Base-by-base conservation (phyloP, 2,888 invertebrate genomes). In the Cloeon dipterum region DNA sequence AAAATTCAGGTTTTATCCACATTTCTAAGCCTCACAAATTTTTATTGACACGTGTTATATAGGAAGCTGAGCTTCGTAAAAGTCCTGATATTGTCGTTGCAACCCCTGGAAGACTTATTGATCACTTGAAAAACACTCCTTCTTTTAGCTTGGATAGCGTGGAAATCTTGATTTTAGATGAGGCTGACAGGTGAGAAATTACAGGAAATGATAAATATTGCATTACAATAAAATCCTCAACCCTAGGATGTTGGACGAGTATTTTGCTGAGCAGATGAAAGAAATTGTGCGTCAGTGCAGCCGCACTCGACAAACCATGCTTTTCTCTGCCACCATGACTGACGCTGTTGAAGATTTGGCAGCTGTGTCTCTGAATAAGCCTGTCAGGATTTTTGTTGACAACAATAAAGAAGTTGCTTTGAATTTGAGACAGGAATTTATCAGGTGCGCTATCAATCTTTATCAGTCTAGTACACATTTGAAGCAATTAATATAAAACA, bases 321-420 rank as follows among this genome's bases (percentile, higher is more conserved):
- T 98, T 40, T 96, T 96, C 62, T 96, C 96, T 0, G 98, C 98
- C 23, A 98, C 98, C 11, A 96, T 98, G 94, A 91, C 91, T n/a
- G 94, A 94, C 38, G 75, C 85, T 57, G 94, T 94, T 0, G 78
- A 88, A 56, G 91, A 91, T 56, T 61, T 98, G 38, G 93, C 89
- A 0, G 74, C 88, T 0, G 83, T 98, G 2, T 93, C 94, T 0
- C 62, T 98, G 19, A 72, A 76, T 43, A 83, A 85, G 47, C 96
- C 98, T 0, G 81, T 94, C 20, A 82, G 82, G 53, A 68, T 98
- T 39, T 98, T 96, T 56, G 83, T 98, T 1, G 89, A 98, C 55
- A 86, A 82, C 44, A 94, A 93, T 54, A 83, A 83, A 49, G 86
- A 91, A 46, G 91, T 96, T 2, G 94, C 96, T 0, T 79, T 83